Evolutionary conservation across 2,797 vertebrate genomes (phyloP).

Genomic region (Vipera latastei): DNA sequence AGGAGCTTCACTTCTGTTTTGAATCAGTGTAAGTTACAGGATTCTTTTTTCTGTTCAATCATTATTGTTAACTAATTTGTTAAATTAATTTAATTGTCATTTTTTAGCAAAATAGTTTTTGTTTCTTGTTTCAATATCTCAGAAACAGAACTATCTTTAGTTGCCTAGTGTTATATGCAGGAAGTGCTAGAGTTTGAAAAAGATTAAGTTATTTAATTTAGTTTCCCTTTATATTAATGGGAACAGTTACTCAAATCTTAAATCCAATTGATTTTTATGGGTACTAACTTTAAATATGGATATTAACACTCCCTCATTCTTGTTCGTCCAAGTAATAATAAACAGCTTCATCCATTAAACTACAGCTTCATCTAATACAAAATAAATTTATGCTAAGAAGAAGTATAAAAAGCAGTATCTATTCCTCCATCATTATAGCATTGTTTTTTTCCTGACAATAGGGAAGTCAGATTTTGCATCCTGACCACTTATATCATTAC

Average conservation of each 20-base stretch:
- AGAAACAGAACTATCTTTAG: not conserved
- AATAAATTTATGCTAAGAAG: not conserved
- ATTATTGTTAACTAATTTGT: not conserved
- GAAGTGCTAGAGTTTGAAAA: not conserved
- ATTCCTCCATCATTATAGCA: not conserved
- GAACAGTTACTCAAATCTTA: not conserved
- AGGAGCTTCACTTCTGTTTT: not conserved
- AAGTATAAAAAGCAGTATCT: not conserved
- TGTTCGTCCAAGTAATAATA: not conserved
- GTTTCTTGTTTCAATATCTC: fast-evolving
- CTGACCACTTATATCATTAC: not conserved
- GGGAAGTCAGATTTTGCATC: not conserved
- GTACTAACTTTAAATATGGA: not conserved
- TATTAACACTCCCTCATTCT: not conserved
- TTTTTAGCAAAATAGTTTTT: not conserved
- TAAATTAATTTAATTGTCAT: not conserved
- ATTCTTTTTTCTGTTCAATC: not conserved
- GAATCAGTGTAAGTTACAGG: not conserved
- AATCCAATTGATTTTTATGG: not conserved
- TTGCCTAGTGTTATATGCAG: not conserved
- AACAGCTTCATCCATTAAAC: not conserved
- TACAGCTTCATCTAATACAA: not conserved
- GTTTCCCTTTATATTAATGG: not conserved
- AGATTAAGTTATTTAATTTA: not conserved
- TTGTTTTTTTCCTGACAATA: not conserved